Evolutionary conservation across 2,888 invertebrate species (phyloP).

Genomic region (Metopia argyrocephala): DNA sequence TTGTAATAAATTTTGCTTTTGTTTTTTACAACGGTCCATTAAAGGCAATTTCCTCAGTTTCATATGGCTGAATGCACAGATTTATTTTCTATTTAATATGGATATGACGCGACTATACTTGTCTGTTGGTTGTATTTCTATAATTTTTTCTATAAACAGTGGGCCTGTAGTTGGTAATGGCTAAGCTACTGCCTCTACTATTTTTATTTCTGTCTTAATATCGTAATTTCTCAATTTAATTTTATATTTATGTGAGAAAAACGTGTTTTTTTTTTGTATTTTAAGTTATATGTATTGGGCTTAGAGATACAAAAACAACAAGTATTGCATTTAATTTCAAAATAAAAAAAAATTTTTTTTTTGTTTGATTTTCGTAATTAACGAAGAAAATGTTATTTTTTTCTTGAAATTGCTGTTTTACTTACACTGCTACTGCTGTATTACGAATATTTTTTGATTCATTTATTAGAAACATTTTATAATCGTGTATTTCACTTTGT

Average conservation of each 20-base stretch:
- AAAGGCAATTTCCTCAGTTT: conserved; percentile 63
- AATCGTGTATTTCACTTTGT: neutral
- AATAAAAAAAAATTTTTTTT: neutral
- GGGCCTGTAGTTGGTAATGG: conserved; percentile 15
- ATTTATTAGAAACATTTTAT: neutral
- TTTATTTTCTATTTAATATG: conserved; percentile 2
- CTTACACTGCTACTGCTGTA: no score
- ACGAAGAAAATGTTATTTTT: conserved; percentile 2
- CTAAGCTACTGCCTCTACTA: neutral
- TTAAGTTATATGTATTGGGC: no score
- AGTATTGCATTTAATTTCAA: neutral
- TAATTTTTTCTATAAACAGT: conserved; percentile 1
- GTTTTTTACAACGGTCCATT: conserved; percentile 58
- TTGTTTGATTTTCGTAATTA: conserved; percentile 29
- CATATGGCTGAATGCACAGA: conserved; percentile 48
- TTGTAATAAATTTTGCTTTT: neutral
- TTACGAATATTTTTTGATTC: neutral
- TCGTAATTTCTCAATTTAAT: conserved; percentile 18
- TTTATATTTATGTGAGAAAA: conserved; percentile 54
- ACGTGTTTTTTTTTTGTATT: conserved; percentile 4
- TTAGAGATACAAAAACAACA: no score
- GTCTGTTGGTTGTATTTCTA: neutral
- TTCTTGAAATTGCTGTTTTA: neutral
- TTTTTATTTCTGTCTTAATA: neutral
- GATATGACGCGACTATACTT: neutral